Conservation (phyloP, 2,113 vertebrate genomes). For the Scortum barcoo region DNA sequence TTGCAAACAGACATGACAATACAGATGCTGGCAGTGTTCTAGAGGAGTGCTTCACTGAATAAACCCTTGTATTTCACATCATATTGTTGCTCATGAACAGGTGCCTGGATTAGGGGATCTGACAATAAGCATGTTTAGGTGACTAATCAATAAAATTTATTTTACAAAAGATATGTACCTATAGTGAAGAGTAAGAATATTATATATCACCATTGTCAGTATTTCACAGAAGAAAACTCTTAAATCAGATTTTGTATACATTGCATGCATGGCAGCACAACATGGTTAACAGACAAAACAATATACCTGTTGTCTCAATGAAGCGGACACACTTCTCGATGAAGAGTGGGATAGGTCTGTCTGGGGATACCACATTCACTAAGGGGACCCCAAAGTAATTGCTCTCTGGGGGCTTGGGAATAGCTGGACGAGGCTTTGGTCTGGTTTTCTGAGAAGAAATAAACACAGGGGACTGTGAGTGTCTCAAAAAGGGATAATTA, state of each 20-base stretch:
- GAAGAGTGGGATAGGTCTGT: conserved; percentile 94
- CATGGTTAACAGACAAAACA: neutral
- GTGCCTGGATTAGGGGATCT: neutral
- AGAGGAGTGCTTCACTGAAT: conserved; percentile 13
- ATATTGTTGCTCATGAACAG: conserved; percentile 14
- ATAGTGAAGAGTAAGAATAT: neutral
- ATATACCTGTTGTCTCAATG: conserved; percentile 93
- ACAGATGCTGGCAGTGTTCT: conserved; percentile 44
- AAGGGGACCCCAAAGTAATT: conserved; percentile 93
- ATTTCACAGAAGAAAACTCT: neutral
- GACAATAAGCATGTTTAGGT: conserved; percentile 14
- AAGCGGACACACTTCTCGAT: conserved; percentile 96
- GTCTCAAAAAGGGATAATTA: neutral
- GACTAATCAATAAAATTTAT: neutral
- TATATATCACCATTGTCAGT: neutral
- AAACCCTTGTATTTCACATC: conserved; percentile 26
- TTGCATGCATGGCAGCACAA: neutral
- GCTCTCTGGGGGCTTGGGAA: conserved; percentile 93
- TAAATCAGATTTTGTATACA: neutral
- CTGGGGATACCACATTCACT: conserved; percentile 88
- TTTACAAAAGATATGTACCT: neutral
- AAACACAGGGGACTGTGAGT: conserved; percentile 35
- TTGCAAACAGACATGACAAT: conserved; percentile 47
- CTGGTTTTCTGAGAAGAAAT: conserved; percentile 88
- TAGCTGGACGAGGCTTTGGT: conserved; percentile 91